Evolutionary conservation across 2,797 vertebrate genomes (phyloP).

Genomic region (Nyctalus aviator): DNA sequence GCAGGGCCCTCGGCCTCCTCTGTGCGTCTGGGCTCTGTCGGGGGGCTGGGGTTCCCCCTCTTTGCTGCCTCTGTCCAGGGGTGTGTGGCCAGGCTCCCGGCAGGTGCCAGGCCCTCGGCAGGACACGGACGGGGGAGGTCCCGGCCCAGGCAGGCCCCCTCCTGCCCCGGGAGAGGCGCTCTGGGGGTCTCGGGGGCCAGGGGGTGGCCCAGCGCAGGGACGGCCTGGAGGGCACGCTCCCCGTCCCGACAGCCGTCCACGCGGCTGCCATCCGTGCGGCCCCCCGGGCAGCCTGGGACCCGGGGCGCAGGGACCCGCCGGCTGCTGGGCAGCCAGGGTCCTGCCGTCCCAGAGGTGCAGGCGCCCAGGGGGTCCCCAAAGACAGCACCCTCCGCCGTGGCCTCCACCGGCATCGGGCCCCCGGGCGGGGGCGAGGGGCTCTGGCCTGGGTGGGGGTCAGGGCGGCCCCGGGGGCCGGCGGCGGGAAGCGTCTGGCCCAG

Average conservation of each 20-base stretch:
- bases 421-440: conserved; percentile 86
- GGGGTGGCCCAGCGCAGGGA: conserved; percentile 5
- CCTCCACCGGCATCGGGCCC: conserved; percentile 84
- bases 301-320: conserved; percentile 48
- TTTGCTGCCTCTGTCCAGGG: not conserved
- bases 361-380: conserved; percentile 91
- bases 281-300: not conserved
- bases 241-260: not conserved
- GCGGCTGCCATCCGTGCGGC: not conserved
- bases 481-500: conserved; percentile 86
- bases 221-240: not conserved
- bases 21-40: not conserved
- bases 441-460: conserved; percentile 88
- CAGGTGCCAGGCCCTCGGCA: conserved; percentile 14
- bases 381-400: conserved; percentile 75
- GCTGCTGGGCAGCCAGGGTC: not conserved
- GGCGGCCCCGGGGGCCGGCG: conserved; percentile 88
- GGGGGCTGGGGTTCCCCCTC: not conserved
- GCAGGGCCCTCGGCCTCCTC: not conserved
- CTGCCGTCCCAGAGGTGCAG: conserved; percentile 87
- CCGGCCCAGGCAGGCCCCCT: not conserved
- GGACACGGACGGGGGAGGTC: not conserved
- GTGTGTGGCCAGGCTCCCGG: not conserved
- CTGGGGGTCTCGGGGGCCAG: conserved; percentile 74
- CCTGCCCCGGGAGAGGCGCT: conserved; percentile 80